Base-by-base conservation (phyloP, 2,113 vertebrate species). In the Ageneiosus marmoratus region DNA sequence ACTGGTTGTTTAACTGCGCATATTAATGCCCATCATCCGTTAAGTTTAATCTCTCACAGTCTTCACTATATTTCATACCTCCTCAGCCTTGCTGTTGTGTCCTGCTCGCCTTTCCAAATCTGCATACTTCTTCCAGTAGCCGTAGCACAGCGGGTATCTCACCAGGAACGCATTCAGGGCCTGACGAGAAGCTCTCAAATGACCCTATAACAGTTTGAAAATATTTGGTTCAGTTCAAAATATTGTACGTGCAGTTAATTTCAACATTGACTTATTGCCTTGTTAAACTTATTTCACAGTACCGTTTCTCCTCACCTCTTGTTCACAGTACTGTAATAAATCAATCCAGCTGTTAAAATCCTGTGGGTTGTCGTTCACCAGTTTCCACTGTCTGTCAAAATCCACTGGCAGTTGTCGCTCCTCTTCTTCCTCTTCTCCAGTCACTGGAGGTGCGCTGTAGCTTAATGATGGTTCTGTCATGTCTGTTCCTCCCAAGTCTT, bases 111-210 rank as follows among this genome's bases (percentile, higher is more conserved):
- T 93, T 69, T 96, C 96, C 84, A 96, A 87, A 84, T 97, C 96
- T 0, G 94, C 93, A 81, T 93, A 96, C 70, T 96, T 97, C 81
- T 96, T 96, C 96, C 96, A 97, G 88, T 96, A 97, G 62, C 95
- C 95, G 0, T 97, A 96, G 86, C 96, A 96, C 27, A 96, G 94
- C 0, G 96, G 96, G 75, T 95, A 96, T 4, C 90, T 92, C 1
- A 50, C 8, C 10, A 97, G 94, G 76, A 97, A 97, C 20, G 92
- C 94, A 22, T 90, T 92, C 2, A 96, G 93, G 0, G 95, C 92
- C 60, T 90, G 92, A 41, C 93, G 94, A 12, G 93, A 95, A 0
- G 94, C 93, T 0, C 79, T 87, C 13, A 94, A 79, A 77, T 96
- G 92, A 82, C 94, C 92, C 96, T 96, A 89, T 0, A 79, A 53